Conservation (phyloP, 2,113 vertebrate genomes). For the Pseudorasbora parva region DNA sequence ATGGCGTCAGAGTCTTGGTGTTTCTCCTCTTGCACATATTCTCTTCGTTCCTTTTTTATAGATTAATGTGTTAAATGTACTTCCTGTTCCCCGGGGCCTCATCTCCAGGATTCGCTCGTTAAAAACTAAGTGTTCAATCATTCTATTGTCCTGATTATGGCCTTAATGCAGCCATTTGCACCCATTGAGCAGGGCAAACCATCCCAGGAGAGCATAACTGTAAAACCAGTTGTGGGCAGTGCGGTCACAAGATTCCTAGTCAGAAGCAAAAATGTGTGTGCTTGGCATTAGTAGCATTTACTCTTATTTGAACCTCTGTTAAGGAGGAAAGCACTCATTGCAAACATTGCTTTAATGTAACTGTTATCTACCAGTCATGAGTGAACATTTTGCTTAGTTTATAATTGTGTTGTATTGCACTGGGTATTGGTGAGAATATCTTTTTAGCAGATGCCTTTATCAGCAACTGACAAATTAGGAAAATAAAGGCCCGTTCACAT, state of each 20-base stretch:
- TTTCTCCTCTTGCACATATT: not conserved
- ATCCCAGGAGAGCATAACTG: conserved; percentile 17
- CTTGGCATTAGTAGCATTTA: conserved; percentile 7
- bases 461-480: too few relatives aligned
- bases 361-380: too few relatives aligned
- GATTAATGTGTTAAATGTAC: conserved; percentile 33
- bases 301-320: not conserved
- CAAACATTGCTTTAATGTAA: too few relatives aligned
- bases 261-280: not conserved
- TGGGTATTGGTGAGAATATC: too few relatives aligned
- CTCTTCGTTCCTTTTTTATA: not conserved
- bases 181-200: conserved; percentile 26
- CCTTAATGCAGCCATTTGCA: conserved; percentile 41
- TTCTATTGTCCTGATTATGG: conserved; percentile 45
- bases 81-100: conserved; percentile 14
- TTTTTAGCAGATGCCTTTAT: too few relatives aligned
- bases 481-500: too few relatives aligned
- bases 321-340: not conserved
- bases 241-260: not conserved
- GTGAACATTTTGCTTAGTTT: too few relatives aligned
- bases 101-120: conserved; percentile 24
- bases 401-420: too few relatives aligned
- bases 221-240: conserved; percentile 3
- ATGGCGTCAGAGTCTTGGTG: not conserved
- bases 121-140: conserved; percentile 38